Conservation (phyloP, 2,113 vertebrate genomes). For the Myiopsitta monachus region DNA sequence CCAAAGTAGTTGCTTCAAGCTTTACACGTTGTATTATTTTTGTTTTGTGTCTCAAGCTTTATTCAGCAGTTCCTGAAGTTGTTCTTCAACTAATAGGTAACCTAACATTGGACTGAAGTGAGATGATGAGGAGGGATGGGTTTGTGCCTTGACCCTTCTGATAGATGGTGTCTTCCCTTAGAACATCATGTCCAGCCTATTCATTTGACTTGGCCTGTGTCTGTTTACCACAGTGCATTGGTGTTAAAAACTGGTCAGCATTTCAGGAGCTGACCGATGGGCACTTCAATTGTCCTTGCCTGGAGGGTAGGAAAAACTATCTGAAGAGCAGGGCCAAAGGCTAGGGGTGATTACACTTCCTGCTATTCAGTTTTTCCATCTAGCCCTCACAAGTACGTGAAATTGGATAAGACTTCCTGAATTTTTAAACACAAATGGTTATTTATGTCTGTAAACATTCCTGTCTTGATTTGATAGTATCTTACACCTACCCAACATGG, state of each 20-base stretch:
- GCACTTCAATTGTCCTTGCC: background rate
- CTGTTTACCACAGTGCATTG: background rate
- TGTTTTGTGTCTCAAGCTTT: background rate
- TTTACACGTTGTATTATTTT: background rate
- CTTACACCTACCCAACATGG: background rate
- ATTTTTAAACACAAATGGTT: background rate
- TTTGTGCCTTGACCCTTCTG: background rate
- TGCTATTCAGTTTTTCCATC: background rate
- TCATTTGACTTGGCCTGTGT: background rate
- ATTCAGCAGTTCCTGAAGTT: background rate
- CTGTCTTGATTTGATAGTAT: background rate
- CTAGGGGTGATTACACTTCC: background rate
- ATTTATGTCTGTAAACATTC: background rate
- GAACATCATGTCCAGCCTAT: fast-evolving
- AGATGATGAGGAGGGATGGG: background rate
- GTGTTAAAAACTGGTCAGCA: background rate
- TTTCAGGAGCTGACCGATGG: background rate
- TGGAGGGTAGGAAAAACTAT: background rate
- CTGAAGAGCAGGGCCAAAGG: background rate
- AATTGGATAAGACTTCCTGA: background rate
- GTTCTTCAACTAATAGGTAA: background rate
- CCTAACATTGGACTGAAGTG: background rate
- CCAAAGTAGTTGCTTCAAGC: background rate
- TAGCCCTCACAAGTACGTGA: background rate
- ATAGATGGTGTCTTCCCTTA: background rate